Percentiles rank a stretch among this genome's conserved stretches.
phyloP scores from a whole-genome alignment of 1,140 invertebrate species.

The Phymorhynchus buccinoides region DNA sequence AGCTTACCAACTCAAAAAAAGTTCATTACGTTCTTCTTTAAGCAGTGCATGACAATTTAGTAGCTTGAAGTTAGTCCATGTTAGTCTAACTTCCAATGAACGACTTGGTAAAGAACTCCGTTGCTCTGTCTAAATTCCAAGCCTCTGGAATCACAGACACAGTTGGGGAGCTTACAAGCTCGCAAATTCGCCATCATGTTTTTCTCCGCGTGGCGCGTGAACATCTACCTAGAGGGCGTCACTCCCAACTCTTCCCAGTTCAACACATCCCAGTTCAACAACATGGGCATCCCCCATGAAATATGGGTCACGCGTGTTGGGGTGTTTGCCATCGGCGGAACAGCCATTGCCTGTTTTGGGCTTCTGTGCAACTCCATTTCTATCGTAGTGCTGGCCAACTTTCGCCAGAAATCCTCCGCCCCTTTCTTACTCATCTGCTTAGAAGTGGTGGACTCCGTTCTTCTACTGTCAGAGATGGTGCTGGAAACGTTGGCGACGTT shows the following conservation, averaged over 20 bases:
- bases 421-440: conserved; percentile 45
- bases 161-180: background rate
- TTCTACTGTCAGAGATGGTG: conserved; percentile 43
- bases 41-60: background rate
- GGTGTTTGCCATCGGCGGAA: conserved; percentile 44
- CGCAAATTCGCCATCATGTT: background rate
- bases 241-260: background rate
- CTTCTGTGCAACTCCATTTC: conserved; percentile 43
- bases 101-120: background rate
- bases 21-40: no score
- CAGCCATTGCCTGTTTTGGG: conserved; percentile 40
- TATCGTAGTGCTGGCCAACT: conserved; percentile 42
- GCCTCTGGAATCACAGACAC: background rate
- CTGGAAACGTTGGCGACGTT: conserved; percentile 42
- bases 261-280: background rate
- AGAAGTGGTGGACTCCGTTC: conserved; percentile 43
- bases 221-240: conserved; percentile 5
- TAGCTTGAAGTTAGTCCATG: background rate
- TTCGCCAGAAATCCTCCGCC: conserved; percentile 41
- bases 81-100: background rate
- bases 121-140: background rate
- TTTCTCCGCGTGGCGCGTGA: conserved; percentile 23
- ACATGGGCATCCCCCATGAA: conserved; percentile 23
- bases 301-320: conserved; percentile 40
- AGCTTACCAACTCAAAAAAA: no score